phyloP scores from a whole-genome alignment of 2,113 vertebrate species.

The Corydoras sp. region DNA sequence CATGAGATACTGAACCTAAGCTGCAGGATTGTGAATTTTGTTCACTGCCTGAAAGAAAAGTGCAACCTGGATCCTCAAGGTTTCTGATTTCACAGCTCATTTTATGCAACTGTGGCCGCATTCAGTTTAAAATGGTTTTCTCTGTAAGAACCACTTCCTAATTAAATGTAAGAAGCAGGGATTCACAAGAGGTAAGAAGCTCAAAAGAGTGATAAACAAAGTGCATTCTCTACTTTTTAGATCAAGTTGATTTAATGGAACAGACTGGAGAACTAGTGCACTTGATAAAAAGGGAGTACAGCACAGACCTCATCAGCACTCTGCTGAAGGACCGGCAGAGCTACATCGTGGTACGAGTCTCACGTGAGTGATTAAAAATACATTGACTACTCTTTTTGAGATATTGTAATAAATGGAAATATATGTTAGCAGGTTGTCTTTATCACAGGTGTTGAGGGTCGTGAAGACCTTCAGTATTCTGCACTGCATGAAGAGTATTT shows the following conservation, averaged over 20 bases:
- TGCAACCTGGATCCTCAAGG: conserved; percentile 55
- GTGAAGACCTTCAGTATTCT: conserved; percentile 51
- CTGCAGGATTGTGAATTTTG: conserved; percentile 62
- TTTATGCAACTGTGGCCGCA: background rate
- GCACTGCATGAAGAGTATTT: conserved; percentile 51
- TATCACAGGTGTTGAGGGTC: conserved; percentile 45
- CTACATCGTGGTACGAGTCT: conserved; percentile 57
- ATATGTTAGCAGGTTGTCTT: background rate
- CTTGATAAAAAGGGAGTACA: conserved; percentile 50
- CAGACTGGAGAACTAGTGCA: conserved; percentile 52
- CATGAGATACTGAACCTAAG: conserved; percentile 61
- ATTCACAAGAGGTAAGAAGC: background rate
- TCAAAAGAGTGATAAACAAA: background rate
- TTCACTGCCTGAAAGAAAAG: conserved; percentile 56
- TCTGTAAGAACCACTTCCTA: background rate
- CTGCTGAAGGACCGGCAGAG: conserved; percentile 55
- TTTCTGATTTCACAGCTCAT: conserved; percentile 15
- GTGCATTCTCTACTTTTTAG: conserved; percentile 37
- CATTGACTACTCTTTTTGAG: background rate
- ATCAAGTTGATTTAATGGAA: conserved; percentile 61
- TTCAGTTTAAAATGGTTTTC: background rate
- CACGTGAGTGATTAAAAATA: conserved; percentile 49
- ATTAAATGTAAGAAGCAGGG: background rate
- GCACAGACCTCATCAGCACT: conserved; percentile 48
- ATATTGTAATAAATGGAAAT: background rate